Percentiles rank a stretch among this genome's conserved stretches.
These are phyloP conservation scores for Passer montanus DNA, from an alignment of 2,113 vertebrate genomes.

Conservation along the genomic window DNA sequence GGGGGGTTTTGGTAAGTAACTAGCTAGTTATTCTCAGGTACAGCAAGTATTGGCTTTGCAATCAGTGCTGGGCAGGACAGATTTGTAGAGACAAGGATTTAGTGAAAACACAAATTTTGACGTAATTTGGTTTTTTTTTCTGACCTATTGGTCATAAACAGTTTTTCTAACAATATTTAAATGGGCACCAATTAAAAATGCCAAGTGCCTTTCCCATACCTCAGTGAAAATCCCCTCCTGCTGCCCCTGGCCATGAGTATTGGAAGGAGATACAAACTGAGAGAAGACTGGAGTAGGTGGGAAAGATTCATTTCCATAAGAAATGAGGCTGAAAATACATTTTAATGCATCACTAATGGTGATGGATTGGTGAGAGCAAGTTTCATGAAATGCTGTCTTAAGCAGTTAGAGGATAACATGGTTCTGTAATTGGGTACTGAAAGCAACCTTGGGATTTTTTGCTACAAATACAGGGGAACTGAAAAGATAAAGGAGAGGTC, in stretches of 20 bases:
- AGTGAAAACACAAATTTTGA: neutral
- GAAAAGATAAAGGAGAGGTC: neutral
- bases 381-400: constrained; percentile 22
- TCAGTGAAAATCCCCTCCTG: neutral
- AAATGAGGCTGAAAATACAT: constrained; percentile 37
- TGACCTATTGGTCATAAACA: neutral
- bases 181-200: neutral
- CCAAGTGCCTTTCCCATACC: neutral
- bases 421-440: neutral
- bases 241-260: fast-evolving
- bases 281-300: neutral
- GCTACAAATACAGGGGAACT: neutral
- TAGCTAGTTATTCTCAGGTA: neutral
- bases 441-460: neutral
- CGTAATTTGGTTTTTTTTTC: neutral
- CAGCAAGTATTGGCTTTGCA: neutral
- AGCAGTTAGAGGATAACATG: neutral
- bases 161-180: neutral
- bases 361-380: constrained; percentile 2
- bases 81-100: neutral
- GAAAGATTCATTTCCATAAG: constrained; percentile 13
- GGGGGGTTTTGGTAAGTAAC: neutral
- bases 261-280: neutral
- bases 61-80: neutral
- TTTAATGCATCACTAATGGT: neutral